phyloP scores from a whole-genome alignment of 2,888 invertebrate species.

The Trileptium ribeirensis region DNA sequence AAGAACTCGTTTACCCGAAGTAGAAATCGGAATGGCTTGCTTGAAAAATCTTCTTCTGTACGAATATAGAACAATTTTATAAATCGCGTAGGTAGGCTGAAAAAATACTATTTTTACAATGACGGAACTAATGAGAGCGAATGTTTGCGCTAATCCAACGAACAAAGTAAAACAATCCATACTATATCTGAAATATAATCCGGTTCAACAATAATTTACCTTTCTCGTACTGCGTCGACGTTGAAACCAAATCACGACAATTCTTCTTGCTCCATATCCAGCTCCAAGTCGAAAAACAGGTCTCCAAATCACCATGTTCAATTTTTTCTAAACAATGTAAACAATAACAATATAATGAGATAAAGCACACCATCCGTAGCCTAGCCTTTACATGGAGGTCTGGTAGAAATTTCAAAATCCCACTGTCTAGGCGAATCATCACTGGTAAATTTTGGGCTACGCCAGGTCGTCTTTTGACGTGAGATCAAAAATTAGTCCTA shows the following conservation, averaged over 20 bases:
- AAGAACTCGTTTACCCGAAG: conserved; percentile 54
- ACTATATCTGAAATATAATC: neutral
- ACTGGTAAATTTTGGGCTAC: too few species aligned
- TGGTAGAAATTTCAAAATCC: too few species aligned
- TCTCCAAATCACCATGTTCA: conserved; percentile 58
- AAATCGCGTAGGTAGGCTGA: conserved; percentile 72
- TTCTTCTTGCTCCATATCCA: conserved; percentile 72
- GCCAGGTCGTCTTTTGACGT: too few species aligned
- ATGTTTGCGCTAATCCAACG: too few species aligned
- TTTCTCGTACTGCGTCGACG: conserved; percentile 59
- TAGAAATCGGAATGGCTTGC: conserved; percentile 69
- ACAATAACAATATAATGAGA: too few species aligned
- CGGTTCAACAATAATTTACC: conserved; percentile 48
- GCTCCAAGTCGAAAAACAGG: conserved; percentile 81
- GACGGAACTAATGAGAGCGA: too few species aligned
- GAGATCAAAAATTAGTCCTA: too few species aligned
- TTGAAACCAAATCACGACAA: conserved; percentile 73
- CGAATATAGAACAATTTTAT: conserved; percentile 70
- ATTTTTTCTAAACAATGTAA: neutral
- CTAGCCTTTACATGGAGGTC: too few species aligned
- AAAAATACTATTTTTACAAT: conserved; percentile 27
- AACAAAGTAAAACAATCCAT: neutral
- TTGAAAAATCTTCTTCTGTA: conserved; percentile 75
- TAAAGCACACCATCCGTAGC: too few species aligned
- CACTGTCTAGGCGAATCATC: too few species aligned